Conservation (phyloP, 1,140 invertebrate genomes). For the Melipona quadrifasciata region DNA sequence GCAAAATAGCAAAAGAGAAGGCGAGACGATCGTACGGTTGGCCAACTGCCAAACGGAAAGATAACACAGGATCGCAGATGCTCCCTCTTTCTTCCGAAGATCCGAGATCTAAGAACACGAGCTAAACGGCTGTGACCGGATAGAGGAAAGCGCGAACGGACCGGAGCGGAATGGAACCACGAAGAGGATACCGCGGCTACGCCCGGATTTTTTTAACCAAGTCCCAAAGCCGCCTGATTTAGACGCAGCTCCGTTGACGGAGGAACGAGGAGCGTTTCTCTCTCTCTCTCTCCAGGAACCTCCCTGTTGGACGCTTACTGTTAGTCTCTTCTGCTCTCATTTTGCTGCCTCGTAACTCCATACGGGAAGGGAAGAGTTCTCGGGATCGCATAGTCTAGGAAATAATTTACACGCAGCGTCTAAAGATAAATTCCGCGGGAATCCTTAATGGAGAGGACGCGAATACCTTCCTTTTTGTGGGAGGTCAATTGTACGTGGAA, state of each 20-base stretch:
- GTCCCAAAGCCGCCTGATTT: slow-evolving; percentile 59
- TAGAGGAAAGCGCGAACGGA: neutral
- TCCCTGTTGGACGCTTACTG: neutral
- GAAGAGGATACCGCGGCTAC: neutral
- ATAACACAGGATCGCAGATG: slow-evolving; percentile 62
- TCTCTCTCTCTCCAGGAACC: slow-evolving; percentile 14
- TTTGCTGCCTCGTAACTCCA: neutral
- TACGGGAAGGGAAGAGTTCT: neutral
- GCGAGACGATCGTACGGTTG: slow-evolving; percentile 49
- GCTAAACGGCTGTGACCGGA: neutral
- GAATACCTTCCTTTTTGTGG: neutral
- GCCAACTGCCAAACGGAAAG: slow-evolving; percentile 64
- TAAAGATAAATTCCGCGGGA: slow-evolving; percentile 36
- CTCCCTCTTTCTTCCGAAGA: slow-evolving; percentile 9
- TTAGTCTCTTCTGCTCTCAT: slow-evolving; percentile 25
- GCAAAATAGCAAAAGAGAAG: slow-evolving; percentile 65
- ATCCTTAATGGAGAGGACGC: neutral
- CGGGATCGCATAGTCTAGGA: slow-evolving; percentile 13
- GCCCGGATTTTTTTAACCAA: slow-evolving; percentile 55
- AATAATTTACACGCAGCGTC: slow-evolving; percentile 19
- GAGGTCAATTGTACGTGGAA: neutral
- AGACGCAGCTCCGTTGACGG: slow-evolving; percentile 47
- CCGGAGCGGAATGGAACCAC: neutral
- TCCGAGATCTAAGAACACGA: slow-evolving; percentile 14
- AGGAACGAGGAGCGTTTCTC: neutral